These are phyloP conservation scores for Rhingia rostrata DNA, from an alignment of 2,888 invertebrate genomes.

Conservation along the genomic window DNA sequence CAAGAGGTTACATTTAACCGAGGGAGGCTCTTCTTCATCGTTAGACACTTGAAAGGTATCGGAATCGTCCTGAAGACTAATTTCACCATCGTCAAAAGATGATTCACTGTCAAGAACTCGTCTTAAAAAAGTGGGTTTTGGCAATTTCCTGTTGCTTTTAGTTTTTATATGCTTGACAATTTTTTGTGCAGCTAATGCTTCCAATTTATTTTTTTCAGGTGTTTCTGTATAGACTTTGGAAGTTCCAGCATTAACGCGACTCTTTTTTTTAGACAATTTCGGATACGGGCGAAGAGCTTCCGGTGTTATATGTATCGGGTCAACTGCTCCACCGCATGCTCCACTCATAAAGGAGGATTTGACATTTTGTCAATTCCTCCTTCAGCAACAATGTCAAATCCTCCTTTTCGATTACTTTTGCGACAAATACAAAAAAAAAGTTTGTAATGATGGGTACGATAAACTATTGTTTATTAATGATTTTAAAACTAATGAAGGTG, in stretches of 20 bases:
- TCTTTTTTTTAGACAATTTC: conserved; percentile 8
- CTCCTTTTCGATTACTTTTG: too few species aligned
- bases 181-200: conserved; percentile 15
- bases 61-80: too few species aligned
- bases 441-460: neutral
- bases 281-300: conserved; percentile 20
- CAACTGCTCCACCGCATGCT: conserved; percentile 14
- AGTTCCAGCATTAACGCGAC: conserved; percentile 23
- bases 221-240: conserved; percentile 19
- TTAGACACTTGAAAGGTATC: too few species aligned
- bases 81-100: too few species aligned
- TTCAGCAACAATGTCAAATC: neutral
- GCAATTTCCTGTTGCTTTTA: neutral
- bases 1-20: too few species aligned
- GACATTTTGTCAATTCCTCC: neutral
- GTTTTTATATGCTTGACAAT: neutral
- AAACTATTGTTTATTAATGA: conserved; percentile 6
- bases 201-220: conserved; percentile 27
- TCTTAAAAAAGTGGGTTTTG: conserved; percentile 8
- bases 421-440: conserved; percentile 4
- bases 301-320: conserved; percentile 25
- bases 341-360: neutral
- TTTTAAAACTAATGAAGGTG: neutral
- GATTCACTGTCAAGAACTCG: conserved; percentile 9
- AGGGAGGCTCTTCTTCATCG: too few species aligned